Evolutionary conservation across 2,797 vertebrate genomes (phyloP).

Genomic region (Mormyrops attenuatus): DNA sequence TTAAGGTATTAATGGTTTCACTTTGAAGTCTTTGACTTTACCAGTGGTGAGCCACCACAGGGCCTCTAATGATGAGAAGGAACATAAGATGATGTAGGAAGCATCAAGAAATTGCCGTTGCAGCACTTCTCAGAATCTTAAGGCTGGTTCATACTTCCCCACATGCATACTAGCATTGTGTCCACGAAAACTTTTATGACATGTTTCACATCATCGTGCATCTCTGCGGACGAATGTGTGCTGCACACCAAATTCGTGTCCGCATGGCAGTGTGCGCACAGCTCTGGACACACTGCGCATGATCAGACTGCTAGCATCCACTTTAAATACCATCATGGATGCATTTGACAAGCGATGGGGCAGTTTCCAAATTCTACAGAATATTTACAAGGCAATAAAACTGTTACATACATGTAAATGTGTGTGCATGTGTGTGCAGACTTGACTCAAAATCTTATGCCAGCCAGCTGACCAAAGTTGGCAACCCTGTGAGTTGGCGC

Average conservation of each 20-base stretch:
- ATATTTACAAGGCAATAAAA: neutral
- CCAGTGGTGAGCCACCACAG: neutral
- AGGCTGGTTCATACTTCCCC: neutral
- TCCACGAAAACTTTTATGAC: neutral
- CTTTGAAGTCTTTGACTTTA: neutral
- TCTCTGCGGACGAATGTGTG: neutral
- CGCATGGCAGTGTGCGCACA: neutral
- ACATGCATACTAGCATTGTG: neutral
- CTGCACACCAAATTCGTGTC: neutral
- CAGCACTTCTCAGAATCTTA: neutral
- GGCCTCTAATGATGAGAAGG: neutral
- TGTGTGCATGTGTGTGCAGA: neutral
- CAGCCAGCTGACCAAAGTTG: neutral
- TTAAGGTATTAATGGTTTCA: neutral
- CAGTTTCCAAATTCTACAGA: neutral
- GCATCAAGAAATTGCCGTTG: neutral
- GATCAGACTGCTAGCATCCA: neutral
- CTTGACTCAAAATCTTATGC: neutral
- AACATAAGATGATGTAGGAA: neutral
- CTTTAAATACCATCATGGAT: neutral
- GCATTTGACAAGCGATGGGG: neutral
- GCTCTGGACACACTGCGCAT: neutral
- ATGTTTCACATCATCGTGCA: neutral
- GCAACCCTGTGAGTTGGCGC: neutral
- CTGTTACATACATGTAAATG: neutral